Conservation (phyloP, 2,888 invertebrate species). For the Nomada goodeniana region DNA sequence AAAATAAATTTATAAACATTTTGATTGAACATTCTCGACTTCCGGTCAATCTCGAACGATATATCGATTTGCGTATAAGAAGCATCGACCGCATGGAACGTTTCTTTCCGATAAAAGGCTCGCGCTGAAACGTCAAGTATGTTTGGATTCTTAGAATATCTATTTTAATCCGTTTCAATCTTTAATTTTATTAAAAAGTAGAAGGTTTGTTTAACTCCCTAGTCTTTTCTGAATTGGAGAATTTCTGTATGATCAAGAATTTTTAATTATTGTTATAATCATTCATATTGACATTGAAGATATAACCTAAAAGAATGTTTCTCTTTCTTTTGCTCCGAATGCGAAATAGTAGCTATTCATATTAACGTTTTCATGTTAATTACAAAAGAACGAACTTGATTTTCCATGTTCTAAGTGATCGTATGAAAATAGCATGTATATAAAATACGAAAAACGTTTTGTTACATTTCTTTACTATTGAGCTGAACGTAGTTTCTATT, state of each 20-base stretch:
- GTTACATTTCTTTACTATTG: too few species aligned
- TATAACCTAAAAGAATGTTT: slow-evolving; percentile 29
- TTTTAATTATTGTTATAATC: slow-evolving; percentile 25
- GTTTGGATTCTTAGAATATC: slow-evolving; percentile 64
- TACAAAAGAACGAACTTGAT: not conserved
- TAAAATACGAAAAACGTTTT: not conserved
- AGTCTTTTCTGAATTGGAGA: slow-evolving; percentile 18
- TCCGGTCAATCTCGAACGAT: slow-evolving; percentile 57
- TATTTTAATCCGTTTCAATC: slow-evolving; percentile 68
- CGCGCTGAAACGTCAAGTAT: slow-evolving; percentile 53
- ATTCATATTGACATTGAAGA: slow-evolving; percentile 16
- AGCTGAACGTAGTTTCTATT: too few species aligned
- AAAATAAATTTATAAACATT: slow-evolving; percentile 7
- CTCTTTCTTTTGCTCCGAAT: not conserved
- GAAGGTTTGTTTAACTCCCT: slow-evolving; percentile 54
- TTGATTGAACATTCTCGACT: not conserved
- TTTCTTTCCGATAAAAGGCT: slow-evolving; percentile 55
- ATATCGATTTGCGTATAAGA: slow-evolving; percentile 46
- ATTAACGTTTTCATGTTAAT: not conserved
- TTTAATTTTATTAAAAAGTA: slow-evolving; percentile 61
- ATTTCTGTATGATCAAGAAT: slow-evolving; percentile 34
- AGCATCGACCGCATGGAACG: slow-evolving; percentile 23
- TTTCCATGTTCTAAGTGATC: not conserved
- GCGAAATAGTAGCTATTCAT: not conserved
- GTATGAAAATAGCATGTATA: not conserved